Percentiles rank a stretch among this genome's conserved stretches.
Conservation (phyloP, 2,888 invertebrate genomes). For the Dastarcus helophoroides region DNA sequence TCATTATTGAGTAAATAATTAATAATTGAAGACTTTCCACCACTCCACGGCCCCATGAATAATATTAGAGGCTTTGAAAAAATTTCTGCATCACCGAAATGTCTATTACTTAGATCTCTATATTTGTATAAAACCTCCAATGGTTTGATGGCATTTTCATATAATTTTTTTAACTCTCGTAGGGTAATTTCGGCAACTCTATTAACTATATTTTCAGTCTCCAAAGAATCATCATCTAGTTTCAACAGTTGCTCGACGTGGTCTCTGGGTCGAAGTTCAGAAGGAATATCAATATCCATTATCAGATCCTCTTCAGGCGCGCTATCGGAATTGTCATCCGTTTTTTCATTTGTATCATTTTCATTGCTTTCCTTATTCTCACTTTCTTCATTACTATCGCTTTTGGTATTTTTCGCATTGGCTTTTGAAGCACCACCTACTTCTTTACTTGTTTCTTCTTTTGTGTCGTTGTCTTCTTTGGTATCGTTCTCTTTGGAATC, state of each 20-base stretch:
- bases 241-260: constrained; percentile 72
- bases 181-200: constrained; percentile 67
- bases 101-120: constrained; percentile 81
- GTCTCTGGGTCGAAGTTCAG: constrained; percentile 64
- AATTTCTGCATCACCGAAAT: constrained; percentile 89
- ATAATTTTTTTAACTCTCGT: constrained; percentile 73
- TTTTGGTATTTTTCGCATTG: not conserved
- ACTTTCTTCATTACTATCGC: not conserved
- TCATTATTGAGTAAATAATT: constrained; percentile 86
- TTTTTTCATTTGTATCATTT: constrained; percentile 2
- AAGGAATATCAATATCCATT: constrained; percentile 62
- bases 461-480: constrained; percentile 10
- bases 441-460: constrained; percentile 10
- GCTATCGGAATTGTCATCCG: constrained; percentile 7
- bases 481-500: constrained; percentile 9
- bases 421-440: constrained; percentile 9
- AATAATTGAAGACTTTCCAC: constrained; percentile 88
- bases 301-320: constrained; percentile 42
- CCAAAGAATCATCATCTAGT: constrained; percentile 63
- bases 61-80: constrained; percentile 86
- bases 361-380: constrained; percentile 1
- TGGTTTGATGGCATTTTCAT: constrained; percentile 80
- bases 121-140: constrained; percentile 86
- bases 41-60: constrained; percentile 95
- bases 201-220: constrained; percentile 57